These are phyloP conservation scores for Lasioglossum baleicum DNA, from an alignment of 1,140 invertebrate genomes.

Conservation along the genomic window DNA sequence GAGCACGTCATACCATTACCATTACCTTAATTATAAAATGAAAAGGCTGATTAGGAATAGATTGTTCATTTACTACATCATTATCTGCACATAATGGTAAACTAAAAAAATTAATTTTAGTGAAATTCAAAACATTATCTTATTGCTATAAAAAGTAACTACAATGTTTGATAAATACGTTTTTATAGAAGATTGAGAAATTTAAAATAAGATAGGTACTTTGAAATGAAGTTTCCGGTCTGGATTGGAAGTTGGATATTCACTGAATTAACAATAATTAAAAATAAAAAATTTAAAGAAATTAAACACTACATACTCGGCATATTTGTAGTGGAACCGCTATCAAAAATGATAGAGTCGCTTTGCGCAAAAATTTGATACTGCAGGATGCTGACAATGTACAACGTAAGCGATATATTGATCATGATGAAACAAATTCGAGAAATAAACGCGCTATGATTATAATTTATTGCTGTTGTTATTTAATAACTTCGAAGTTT, in stretches of 20 bases:
- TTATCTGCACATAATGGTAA: too few relatives aligned
- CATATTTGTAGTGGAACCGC: not conserved
- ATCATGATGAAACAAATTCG: slow-evolving; percentile 1
- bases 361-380: not conserved
- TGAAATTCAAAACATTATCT: too few relatives aligned
- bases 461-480: not conserved
- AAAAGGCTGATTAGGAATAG: not conserved
- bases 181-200: too few relatives aligned
- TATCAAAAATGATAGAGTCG: not conserved
- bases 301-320: slow-evolving; percentile 24
- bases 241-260: not conserved
- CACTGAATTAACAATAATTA: not conserved
- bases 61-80: too few relatives aligned
- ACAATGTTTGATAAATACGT: too few relatives aligned
- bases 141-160: too few relatives aligned
- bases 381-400: not conserved
- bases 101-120: not conserved
- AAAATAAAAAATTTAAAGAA: not conserved
- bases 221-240: too few relatives aligned
- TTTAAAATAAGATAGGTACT: too few relatives aligned
- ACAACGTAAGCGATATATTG: not conserved
- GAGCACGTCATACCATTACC: slow-evolving; percentile 60
- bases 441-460: not conserved
- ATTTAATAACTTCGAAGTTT: not conserved
- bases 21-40: slow-evolving; percentile 17